phyloP scores from a whole-genome alignment of 2,797 vertebrate species.

The Aplochiton taeniatus region DNA sequence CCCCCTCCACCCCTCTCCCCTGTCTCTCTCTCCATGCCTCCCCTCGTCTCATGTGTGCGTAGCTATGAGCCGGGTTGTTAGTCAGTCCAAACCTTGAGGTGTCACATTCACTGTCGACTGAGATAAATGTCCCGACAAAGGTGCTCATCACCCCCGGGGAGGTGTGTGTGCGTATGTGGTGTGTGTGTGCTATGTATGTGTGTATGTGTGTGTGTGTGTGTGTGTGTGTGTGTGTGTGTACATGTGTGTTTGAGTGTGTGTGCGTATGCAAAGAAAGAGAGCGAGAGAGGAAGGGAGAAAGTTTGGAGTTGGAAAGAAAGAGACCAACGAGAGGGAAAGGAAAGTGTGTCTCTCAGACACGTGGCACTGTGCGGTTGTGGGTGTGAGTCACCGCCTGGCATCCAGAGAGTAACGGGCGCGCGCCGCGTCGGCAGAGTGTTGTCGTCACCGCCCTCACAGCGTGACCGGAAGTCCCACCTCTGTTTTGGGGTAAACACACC shows the following conservation, averaged over 20 bases:
- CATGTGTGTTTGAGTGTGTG: too few species aligned
- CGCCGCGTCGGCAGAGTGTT: conserved; percentile 10
- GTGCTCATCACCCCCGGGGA: conserved; percentile 47
- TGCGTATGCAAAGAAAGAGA: background rate
- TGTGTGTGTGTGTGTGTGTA: too few species aligned
- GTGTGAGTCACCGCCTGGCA: too few species aligned
- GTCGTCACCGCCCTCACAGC: too few species aligned
- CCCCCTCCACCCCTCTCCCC: conserved; percentile 5
- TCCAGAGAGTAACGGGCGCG: background rate
- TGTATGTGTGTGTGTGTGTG: too few species aligned
- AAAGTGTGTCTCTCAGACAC: too few species aligned
- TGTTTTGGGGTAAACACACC: too few species aligned
- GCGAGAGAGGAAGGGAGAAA: background rate
- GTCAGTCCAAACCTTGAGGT: conserved; percentile 61
- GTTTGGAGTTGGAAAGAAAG: too few species aligned
- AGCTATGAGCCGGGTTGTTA: conserved; percentile 23
- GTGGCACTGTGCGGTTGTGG: too few species aligned
- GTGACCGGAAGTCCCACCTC: too few species aligned
- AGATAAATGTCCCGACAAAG: conserved; percentile 55
- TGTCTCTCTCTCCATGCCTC: conserved; percentile 21
- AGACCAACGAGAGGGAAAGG: conserved; percentile 10
- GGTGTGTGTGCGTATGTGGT: too few species aligned
- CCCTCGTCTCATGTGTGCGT: conserved; percentile 16
- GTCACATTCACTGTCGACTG: conserved; percentile 51
- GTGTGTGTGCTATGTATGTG: too few species aligned